phyloP scores from a whole-genome alignment of 2,888 invertebrate genomes.

The Lacanobia oleracea region DNA sequence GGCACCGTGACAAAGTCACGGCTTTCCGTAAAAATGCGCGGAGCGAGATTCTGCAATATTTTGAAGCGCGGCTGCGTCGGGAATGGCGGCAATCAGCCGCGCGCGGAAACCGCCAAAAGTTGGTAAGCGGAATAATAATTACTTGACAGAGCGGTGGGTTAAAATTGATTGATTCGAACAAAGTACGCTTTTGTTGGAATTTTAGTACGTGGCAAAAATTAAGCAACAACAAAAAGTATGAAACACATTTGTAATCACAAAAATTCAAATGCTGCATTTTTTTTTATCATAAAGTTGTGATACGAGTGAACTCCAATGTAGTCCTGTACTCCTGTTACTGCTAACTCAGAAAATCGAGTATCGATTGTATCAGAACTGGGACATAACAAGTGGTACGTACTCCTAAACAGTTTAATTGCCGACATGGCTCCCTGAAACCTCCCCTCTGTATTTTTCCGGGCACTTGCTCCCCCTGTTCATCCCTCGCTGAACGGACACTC shows the following conservation, averaged over 20 bases:
- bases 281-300: conserved; percentile 31
- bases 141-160: conserved; percentile 54
- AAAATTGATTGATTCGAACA: conserved; percentile 48
- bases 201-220: conserved; percentile 1
- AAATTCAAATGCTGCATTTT: background rate
- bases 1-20: conserved; percentile 61
- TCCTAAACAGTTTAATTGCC: conserved; percentile 70
- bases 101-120: conserved; percentile 36
- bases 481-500: conserved; percentile 63
- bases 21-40: conserved; percentile 58
- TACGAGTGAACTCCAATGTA: conserved; percentile 11
- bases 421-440: conserved; percentile 68
- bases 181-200: conserved; percentile 29
- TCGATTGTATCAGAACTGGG: conserved; percentile 62
- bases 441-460: conserved; percentile 76
- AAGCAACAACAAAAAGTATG: background rate
- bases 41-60: conserved; percentile 54
- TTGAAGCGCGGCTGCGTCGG: conserved; percentile 45
- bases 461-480: conserved; percentile 74
- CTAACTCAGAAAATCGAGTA: conserved; percentile 45
- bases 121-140: conserved; percentile 63
- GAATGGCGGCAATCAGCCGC: conserved; percentile 29
- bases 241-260: background rate
- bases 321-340: background rate
- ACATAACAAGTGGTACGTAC: conserved; percentile 65